These are phyloP conservation scores for Sericinus montela DNA, from an alignment of 2,888 invertebrate genomes.

Conservation along the genomic window DNA sequence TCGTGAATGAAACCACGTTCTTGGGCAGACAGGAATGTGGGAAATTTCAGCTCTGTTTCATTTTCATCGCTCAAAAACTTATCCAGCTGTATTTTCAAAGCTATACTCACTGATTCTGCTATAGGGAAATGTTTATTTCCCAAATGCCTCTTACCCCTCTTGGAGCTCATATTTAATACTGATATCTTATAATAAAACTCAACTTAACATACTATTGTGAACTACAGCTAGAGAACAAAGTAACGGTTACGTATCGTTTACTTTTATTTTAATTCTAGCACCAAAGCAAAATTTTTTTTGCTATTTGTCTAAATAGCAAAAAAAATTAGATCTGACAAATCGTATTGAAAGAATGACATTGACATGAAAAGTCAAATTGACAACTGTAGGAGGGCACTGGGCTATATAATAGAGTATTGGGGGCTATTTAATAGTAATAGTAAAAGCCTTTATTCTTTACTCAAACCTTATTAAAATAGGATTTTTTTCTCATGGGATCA, in stretches of 20 bases:
- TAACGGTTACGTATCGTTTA: background rate
- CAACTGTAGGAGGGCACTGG: no score
- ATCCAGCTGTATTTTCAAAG: conserved; percentile 69
- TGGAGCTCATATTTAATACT: conserved; percentile 54
- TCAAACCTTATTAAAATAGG: no score
- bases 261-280: no score
- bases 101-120: conserved; percentile 72
- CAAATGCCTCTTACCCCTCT: conserved; percentile 56
- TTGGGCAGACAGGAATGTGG: conserved; percentile 85
- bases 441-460: no score
- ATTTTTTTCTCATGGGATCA: no score
- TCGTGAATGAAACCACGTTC: conserved; percentile 90
- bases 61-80: conserved; percentile 68
- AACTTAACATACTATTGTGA: background rate
- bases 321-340: no score
- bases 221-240: background rate
- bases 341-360: no score
- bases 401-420: no score
- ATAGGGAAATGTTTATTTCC: conserved; percentile 70
- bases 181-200: background rate
- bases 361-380: no score
- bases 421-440: no score
- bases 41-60: conserved; percentile 80
- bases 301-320: no score
- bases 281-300: no score